These are phyloP conservation scores for Pseudachorutes palmiensis DNA, from an alignment of 1,140 invertebrate genomes.

Conservation along the genomic window DNA sequence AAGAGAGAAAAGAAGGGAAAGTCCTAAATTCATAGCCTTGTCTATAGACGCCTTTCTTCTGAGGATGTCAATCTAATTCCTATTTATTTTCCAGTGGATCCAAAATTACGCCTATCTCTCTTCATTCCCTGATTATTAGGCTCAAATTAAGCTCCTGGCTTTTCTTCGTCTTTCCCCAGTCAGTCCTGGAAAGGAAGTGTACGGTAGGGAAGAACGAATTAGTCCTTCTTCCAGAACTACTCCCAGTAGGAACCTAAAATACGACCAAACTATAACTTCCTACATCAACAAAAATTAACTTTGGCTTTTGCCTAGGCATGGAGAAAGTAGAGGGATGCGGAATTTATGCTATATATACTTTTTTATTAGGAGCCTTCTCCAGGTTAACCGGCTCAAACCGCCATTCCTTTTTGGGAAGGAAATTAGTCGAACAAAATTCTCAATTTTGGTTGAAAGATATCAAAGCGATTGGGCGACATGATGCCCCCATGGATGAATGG, in stretches of 20 bases:
- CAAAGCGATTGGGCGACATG: too few species aligned
- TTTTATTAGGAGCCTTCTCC: too few species aligned
- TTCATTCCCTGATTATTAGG: constrained; percentile 13
- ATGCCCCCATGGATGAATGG: too few species aligned
- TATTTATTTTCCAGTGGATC: constrained; percentile 21
- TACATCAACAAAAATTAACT: background rate
- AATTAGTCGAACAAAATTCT: too few species aligned
- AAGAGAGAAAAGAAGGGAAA: background rate
- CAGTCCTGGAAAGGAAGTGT: background rate
- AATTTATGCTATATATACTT: too few species aligned
- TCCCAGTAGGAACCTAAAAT: constrained; percentile 6
- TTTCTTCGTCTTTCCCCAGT: background rate
- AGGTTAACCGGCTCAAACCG: too few species aligned
- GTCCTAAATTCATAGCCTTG: background rate
- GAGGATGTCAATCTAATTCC: constrained; percentile 21
- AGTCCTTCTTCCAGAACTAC: background rate
- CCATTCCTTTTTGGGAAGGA: too few species aligned
- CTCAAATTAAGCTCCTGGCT: constrained; percentile 11
- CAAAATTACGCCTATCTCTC: constrained; percentile 13
- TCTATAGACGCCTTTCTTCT: background rate
- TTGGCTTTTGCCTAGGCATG: too few species aligned
- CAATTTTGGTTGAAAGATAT: too few species aligned
- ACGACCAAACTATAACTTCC: background rate
- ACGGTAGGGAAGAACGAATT: background rate
- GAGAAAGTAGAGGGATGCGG: too few species aligned